These are phyloP conservation scores for Drosophila anceps DNA, from an alignment of 2,888 invertebrate genomes.

Conservation along the genomic window DNA sequence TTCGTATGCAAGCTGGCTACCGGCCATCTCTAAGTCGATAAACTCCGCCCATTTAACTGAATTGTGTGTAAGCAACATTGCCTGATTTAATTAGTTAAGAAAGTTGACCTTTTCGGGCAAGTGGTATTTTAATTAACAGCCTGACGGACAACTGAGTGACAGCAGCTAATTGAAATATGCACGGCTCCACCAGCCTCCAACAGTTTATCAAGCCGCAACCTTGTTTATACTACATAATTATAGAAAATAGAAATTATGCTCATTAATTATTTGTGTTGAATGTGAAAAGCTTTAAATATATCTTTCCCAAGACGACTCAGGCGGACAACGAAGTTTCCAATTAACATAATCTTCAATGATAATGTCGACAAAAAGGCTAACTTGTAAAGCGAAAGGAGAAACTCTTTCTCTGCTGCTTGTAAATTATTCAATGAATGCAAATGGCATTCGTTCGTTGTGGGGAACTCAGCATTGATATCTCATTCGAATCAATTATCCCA, in stretches of 20 bases:
- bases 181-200: not conserved
- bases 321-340: not conserved
- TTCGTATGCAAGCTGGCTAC: not conserved
- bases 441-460: conserved; percentile 7
- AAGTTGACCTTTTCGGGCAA: conserved; percentile 4
- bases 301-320: not conserved
- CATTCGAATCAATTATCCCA: conserved; percentile 44
- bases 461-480: conserved; percentile 15
- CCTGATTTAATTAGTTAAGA: not conserved
- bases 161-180: conserved; percentile 8
- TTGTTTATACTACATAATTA: not conserved
- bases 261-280: conserved; percentile 4
- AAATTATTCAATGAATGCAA: conserved; percentile 11
- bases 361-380: not conserved
- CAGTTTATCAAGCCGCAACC: not conserved
- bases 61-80: not conserved
- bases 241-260: not conserved
- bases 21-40: not conserved
- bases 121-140: conserved; percentile 10
- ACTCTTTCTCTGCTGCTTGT: not conserved
- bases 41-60: no score
- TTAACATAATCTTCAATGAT: conserved; percentile 6
- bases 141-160: conserved; percentile 14
- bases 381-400: not conserved
- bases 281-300: not conserved